Conservation (phyloP, 2,113 vertebrate genomes). For the Thalassarche chlororhynchos region DNA sequence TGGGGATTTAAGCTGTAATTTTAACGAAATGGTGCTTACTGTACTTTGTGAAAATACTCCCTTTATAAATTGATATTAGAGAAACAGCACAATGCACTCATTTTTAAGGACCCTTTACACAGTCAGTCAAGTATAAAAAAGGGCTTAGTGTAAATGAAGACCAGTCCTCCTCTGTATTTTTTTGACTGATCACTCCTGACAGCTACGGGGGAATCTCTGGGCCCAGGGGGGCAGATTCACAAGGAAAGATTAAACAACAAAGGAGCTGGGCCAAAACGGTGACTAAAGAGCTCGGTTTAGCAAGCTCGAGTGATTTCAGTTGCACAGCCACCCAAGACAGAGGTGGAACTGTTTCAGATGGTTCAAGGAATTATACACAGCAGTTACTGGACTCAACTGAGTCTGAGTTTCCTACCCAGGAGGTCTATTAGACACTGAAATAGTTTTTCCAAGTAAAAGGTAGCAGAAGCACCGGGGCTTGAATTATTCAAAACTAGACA, state of each 20-base stretch:
- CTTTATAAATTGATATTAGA: not conserved
- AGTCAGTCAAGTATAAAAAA: not conserved
- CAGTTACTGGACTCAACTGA: not conserved
- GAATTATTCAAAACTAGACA: not conserved
- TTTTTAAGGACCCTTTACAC: not conserved
- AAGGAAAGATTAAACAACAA: not conserved
- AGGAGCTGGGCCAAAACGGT: not conserved
- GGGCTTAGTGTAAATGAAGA: not conserved
- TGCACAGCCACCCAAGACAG: not conserved
- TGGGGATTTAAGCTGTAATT: not conserved
- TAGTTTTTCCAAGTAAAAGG: conserved; percentile 25
- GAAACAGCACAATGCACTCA: not conserved
- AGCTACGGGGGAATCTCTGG: not conserved
- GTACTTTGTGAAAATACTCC: not conserved
- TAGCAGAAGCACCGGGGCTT: not conserved
- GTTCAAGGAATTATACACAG: not conserved
- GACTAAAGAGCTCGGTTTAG: not conserved
- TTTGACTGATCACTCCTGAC: not conserved
- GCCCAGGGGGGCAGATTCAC: not conserved
- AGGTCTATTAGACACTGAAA: not conserved
- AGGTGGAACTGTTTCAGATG: not conserved
- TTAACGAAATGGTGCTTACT: not conserved
- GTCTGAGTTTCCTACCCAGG: conserved; percentile 3
- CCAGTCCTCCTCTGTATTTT: not conserved
- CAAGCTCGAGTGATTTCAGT: not conserved